Conservation (phyloP, 1,140 invertebrate genomes). For the Heliconius nattereri region DNA sequence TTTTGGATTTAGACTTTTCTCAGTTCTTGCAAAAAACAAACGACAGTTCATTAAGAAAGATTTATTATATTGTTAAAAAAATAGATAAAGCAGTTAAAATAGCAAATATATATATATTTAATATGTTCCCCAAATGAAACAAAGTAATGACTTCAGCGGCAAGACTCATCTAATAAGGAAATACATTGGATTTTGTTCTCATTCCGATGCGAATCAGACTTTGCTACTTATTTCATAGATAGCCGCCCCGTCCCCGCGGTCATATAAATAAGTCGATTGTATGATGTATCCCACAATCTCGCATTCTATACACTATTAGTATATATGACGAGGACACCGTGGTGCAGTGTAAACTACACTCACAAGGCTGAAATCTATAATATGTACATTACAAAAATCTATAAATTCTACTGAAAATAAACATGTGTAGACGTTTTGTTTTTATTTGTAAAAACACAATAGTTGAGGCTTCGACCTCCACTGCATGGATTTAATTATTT, state of each 20-base stretch:
- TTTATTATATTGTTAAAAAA: not conserved
- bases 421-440: too few relatives aligned
- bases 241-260: conserved; percentile 1
- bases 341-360: too few relatives aligned
- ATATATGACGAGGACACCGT: too few relatives aligned
- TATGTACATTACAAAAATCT: too few relatives aligned
- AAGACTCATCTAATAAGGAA: conserved; percentile 22
- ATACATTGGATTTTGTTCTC: conserved; percentile 9
- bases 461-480: too few relatives aligned
- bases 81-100: not conserved
- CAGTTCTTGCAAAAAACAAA: too few relatives aligned
- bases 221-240: conserved; percentile 26
- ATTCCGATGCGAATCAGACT: not conserved
- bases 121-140: not conserved
- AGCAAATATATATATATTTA: not conserved
- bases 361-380: too few relatives aligned
- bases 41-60: too few relatives aligned
- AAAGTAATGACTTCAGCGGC: conserved; percentile 24
- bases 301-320: not conserved
- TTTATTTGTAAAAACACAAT: too few relatives aligned
- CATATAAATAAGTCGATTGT: conserved; percentile 1
- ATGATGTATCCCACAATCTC: not conserved
- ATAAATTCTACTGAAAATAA: too few relatives aligned
- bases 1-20: too few relatives aligned
- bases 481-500: too few relatives aligned